Evolutionary conservation across 2,888 invertebrate species (phyloP).

Genomic region (Macrophya alboannulata): DNA sequence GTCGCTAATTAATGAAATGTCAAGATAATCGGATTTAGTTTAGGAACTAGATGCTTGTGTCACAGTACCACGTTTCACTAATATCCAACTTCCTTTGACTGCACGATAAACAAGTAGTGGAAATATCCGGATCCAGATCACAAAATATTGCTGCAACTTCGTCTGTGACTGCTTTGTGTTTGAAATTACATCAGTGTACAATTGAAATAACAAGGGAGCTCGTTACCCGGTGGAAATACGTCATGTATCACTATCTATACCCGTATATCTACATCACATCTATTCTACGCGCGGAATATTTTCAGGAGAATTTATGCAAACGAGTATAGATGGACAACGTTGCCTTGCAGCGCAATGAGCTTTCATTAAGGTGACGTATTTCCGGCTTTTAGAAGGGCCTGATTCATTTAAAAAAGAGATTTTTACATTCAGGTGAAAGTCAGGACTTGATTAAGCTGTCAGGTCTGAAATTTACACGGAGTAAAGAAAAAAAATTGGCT

Average conservation of each 20-base stretch:
- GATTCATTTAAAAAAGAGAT: neutral
- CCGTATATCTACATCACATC: neutral
- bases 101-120: neutral
- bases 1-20: neutral
- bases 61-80: neutral
- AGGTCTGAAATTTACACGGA: neutral
- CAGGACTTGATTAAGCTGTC: neutral
- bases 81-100: conserved; percentile 20
- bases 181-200: conserved; percentile 14
- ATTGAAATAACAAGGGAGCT: conserved; percentile 27
- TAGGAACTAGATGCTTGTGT: neutral
- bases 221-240: conserved; percentile 23
- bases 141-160: neutral
- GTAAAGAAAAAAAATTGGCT: neutral
- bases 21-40: conserved; percentile 19
- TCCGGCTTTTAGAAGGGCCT: neutral
- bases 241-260: neutral
- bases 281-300: conserved; percentile 20
- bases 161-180: conserved; percentile 18
- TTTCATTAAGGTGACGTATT: neutral
- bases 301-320: conserved; percentile 42
- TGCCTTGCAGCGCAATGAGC: neutral
- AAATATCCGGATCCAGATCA: conserved; percentile 19
- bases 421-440: neutral
- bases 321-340: neutral